Evolutionary conservation across 2,113 vertebrate species (phyloP).

Genomic region (Columba livia): DNA sequence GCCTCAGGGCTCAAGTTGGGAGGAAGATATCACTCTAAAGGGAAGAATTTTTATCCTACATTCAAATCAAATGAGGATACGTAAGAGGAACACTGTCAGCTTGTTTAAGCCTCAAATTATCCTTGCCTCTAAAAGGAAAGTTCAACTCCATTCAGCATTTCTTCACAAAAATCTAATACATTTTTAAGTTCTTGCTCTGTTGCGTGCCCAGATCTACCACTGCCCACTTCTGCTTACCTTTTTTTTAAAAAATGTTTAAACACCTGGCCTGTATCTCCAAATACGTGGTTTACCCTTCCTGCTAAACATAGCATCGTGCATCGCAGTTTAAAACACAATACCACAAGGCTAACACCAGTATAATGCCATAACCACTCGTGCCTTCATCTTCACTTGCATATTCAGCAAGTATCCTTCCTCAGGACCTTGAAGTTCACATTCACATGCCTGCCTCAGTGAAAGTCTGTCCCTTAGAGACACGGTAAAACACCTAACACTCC

Average conservation of each 20-base stretch:
- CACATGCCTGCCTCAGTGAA: accelerated
- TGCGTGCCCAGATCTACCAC: neutral
- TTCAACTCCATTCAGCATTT: neutral
- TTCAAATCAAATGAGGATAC: neutral
- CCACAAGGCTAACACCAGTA: neutral
- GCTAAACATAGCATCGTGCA: neutral
- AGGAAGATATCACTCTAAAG: neutral
- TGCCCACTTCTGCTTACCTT: neutral
- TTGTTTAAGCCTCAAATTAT: neutral
- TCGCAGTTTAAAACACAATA: neutral
- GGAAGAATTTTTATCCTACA: neutral
- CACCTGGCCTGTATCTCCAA: neutral
- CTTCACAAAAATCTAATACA: neutral
- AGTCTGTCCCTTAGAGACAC: neutral
- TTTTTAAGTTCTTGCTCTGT: neutral
- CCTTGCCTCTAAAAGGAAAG: neutral
- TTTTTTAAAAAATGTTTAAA: neutral
- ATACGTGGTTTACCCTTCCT: neutral
- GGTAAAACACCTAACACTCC: neutral
- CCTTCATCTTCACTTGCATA: neutral
- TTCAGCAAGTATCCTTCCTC: neutral
- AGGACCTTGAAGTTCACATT: accelerated
- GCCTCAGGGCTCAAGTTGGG: neutral
- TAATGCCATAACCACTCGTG: neutral
- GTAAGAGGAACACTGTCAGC: neutral